Evolutionary conservation across 2,797 vertebrate species (phyloP).

Genomic region (Picus viridis): DNA sequence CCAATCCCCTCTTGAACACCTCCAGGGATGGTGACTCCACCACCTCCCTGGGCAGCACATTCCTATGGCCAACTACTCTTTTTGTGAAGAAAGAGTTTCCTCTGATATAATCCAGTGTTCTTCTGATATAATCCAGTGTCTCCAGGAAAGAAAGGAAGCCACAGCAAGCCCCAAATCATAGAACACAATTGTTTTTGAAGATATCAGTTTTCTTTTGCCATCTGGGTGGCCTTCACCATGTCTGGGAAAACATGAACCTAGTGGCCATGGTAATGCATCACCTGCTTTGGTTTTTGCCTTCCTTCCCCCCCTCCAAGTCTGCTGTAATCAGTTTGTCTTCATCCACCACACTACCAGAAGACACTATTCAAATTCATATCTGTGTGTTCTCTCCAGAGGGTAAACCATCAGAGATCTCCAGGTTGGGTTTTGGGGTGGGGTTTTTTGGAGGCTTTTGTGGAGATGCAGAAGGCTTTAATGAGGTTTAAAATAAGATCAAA

Average conservation of each 20-base stretch:
- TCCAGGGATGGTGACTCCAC: too few relatives aligned
- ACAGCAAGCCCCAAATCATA: constrained; percentile 52
- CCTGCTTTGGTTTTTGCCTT: not conserved
- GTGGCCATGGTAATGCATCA: constrained; percentile 55
- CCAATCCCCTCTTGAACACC: too few relatives aligned
- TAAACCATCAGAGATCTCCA: constrained; percentile 60
- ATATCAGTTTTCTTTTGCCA: constrained; percentile 53
- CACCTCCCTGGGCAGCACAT: too few relatives aligned
- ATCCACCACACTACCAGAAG: constrained; percentile 64
- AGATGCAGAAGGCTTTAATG: constrained; percentile 63
- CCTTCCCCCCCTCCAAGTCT: not conserved
- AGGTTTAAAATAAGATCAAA: constrained; percentile 57
- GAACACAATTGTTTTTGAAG: constrained; percentile 53
- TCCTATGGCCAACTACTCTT: too few relatives aligned
- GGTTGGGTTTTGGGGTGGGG: not conserved
- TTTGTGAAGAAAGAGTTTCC: too few relatives aligned
- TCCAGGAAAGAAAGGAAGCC: constrained; percentile 40
- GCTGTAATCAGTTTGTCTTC: constrained; percentile 71
- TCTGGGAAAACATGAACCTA: constrained; percentile 61
- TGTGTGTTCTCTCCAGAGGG: constrained; percentile 61
- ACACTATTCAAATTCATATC: constrained; percentile 67
- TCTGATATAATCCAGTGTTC: not conserved
- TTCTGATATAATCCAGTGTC: constrained; percentile 38
- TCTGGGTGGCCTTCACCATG: constrained; percentile 61
- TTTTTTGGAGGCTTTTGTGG: constrained; percentile 47